Evolutionary conservation across 2,797 vertebrate species (phyloP), one percentile per base, ranked within the genome.

Genomic region (Karalla daura): DNA sequence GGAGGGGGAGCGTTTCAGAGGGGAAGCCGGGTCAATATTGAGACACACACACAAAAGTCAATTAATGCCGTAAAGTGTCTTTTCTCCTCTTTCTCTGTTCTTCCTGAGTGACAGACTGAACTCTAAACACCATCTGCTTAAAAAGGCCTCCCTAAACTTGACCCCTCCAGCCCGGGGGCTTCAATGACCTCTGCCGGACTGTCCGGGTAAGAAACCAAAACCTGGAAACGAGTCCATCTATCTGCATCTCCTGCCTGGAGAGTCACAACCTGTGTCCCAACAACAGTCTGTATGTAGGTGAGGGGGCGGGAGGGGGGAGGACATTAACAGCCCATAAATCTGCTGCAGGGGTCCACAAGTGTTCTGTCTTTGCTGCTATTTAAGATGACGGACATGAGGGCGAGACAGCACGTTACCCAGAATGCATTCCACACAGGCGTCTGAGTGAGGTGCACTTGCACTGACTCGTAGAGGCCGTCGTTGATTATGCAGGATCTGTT

Each of bases 61-160:
- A 86, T 88, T 84, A 86, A 86, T 70, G 80, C 83, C 21, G 28
- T 59, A 85, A 86, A 90, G 84, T 78, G 87, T 84, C 73, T 86
- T 85, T 86, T 88, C 74, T 86, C 68, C 49, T 76, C 70, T 79
- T 84, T 85, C 76, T 54, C 71, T 56, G 36, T 74, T 88, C 83
- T 74, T 76, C 69, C 78, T 81, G 82, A 87, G 75, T 83, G 88
- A 90, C 88, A 82, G 86, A 72, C 67, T 83, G 78, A 89, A 87
- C 86, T 86, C 73, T 73, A 64, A 85, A 78, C 67, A 81, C 92
- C 91, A 94, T 93, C 91, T 93, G 93, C 76, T 79, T n/a, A n/a
- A 24, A 80, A 78, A 90, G 56, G 67, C 80, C 74, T 87, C 78
- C 41, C 83, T 91, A 93, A 93, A 92, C 89, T 92, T 93, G 89